Evolutionary conservation across 1,140 invertebrate species (phyloP).

Genomic region (Nephila pilipes): DNA sequence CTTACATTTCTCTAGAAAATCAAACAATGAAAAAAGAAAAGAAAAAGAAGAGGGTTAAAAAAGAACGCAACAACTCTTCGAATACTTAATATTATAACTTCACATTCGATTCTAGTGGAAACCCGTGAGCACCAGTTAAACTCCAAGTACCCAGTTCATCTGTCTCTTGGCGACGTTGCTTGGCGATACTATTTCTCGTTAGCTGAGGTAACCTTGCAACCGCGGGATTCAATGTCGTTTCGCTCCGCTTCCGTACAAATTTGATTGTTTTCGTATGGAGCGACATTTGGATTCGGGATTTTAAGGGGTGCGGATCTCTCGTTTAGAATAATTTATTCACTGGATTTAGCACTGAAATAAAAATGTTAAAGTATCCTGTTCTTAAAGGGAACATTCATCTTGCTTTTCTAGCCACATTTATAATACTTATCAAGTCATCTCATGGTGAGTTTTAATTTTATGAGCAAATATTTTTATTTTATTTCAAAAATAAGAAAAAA

Average conservation of each 20-base stretch:
- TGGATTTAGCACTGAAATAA: neutral
- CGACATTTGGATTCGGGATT: constrained; percentile 21
- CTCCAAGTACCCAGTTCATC: neutral
- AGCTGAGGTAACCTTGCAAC: neutral
- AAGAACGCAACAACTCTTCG: neutral
- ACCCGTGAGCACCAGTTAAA: neutral
- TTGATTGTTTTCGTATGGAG: constrained; percentile 27
- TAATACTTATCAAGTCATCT: neutral
- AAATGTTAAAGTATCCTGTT: neutral
- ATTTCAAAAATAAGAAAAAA: too few species aligned
- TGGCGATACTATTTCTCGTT: neutral
- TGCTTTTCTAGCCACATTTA: neutral
- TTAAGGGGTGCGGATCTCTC: constrained; percentile 38
- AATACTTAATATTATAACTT: neutral
- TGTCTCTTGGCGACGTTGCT: neutral
- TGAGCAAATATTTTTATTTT: too few species aligned
- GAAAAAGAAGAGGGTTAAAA: neutral
- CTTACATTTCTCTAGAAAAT: neutral
- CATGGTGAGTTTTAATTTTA: constrained; percentile 29
- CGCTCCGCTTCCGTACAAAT: constrained; percentile 61
- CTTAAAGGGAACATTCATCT: neutral
- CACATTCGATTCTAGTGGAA: neutral
- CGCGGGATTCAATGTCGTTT: constrained; percentile 36
- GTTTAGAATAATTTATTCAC: neutral
- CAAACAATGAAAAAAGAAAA: neutral